These are phyloP conservation scores for Papilio polytes DNA, from an alignment of 1,140 invertebrate species.

Conservation along the genomic window DNA sequence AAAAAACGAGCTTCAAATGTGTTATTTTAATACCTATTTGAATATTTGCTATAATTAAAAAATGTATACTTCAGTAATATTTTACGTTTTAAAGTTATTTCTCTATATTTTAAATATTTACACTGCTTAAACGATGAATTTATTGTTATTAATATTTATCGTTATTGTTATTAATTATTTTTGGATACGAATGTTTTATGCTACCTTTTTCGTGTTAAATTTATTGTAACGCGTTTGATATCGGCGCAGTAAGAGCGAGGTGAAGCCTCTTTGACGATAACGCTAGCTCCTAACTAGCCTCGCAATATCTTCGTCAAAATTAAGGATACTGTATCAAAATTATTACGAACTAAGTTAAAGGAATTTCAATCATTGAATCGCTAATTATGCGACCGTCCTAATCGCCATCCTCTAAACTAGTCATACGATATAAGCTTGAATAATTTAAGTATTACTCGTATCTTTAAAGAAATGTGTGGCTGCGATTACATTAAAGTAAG, in stretches of 20 bases:
- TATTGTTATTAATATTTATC: slow-evolving; percentile 78
- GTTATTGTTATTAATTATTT: slow-evolving; percentile 81
- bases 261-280: slow-evolving; percentile 47
- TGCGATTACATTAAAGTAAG: slow-evolving; percentile 51
- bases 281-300: slow-evolving; percentile 63
- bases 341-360: slow-evolving; percentile 74
- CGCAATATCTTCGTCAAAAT: slow-evolving; percentile 77
- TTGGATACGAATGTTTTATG: slow-evolving; percentile 80
- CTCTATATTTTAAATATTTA: slow-evolving; percentile 81
- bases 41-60: slow-evolving; percentile 76
- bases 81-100: slow-evolving; percentile 78
- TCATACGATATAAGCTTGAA: slow-evolving; percentile 75
- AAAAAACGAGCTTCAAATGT: slow-evolving; percentile 80
- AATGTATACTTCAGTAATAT: slow-evolving; percentile 64
- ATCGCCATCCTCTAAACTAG: slow-evolving; percentile 84
- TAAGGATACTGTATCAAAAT: slow-evolving; percentile 72
- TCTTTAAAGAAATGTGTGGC: slow-evolving; percentile 58
- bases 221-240: slow-evolving; percentile 58
- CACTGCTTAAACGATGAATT: slow-evolving; percentile 80
- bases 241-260: slow-evolving; percentile 35
- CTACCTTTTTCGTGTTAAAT: slow-evolving; percentile 71
- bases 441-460: slow-evolving; percentile 64
- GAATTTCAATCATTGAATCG: slow-evolving; percentile 69
- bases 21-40: slow-evolving; percentile 79
- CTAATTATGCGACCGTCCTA: slow-evolving; percentile 80